phyloP scores from a whole-genome alignment of 2,113 vertebrate genomes.

The Thunnus maccoyii region DNA sequence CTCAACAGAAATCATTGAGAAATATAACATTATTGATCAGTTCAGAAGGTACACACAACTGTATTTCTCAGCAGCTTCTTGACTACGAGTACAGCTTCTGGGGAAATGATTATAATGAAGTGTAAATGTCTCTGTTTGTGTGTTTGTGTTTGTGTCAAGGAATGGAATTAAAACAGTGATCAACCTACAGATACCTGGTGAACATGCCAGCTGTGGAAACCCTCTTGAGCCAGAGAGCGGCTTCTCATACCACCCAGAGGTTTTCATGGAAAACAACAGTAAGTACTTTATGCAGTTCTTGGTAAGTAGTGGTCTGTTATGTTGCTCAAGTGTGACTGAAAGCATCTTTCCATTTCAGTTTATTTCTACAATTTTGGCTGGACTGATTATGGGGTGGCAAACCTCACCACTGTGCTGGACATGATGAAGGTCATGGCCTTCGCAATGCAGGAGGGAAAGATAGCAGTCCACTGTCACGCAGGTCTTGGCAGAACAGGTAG shows the following conservation, averaged over 20 bases:
- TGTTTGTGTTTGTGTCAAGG: slow-evolving; percentile 77
- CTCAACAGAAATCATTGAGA: slow-evolving; percentile 93
- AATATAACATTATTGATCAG: slow-evolving; percentile 91
- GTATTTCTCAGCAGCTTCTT: slow-evolving; percentile 2
- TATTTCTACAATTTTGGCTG: slow-evolving; percentile 98
- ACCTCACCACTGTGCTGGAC: slow-evolving; percentile 90
- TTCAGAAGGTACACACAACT: slow-evolving; percentile 88
- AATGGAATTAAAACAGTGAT: slow-evolving; percentile 92
- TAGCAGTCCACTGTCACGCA: slow-evolving; percentile 94
- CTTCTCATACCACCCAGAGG: slow-evolving; percentile 93
- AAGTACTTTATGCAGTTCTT: slow-evolving; percentile 72
- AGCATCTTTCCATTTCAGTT: slow-evolving; percentile 83
- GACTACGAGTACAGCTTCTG: not conserved
- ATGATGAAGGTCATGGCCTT: slow-evolving; percentile 97
- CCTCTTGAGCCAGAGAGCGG: slow-evolving; percentile 92
- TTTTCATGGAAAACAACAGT: slow-evolving; percentile 96
- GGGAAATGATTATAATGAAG: not conserved
- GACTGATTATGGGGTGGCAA: slow-evolving; percentile 95
- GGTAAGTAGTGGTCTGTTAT: not conserved
- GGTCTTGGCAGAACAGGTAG: slow-evolving; percentile 96
- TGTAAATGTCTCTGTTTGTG: slow-evolving; percentile 16
- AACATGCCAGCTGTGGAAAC: slow-evolving; percentile 94
- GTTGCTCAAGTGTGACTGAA: not conserved
- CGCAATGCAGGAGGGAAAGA: slow-evolving; percentile 93
- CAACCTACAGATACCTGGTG: slow-evolving; percentile 95